These are phyloP conservation scores for Micronycteris hirsuta DNA, from an alignment of 2,113 vertebrate genomes.

Conservation along the genomic window DNA sequence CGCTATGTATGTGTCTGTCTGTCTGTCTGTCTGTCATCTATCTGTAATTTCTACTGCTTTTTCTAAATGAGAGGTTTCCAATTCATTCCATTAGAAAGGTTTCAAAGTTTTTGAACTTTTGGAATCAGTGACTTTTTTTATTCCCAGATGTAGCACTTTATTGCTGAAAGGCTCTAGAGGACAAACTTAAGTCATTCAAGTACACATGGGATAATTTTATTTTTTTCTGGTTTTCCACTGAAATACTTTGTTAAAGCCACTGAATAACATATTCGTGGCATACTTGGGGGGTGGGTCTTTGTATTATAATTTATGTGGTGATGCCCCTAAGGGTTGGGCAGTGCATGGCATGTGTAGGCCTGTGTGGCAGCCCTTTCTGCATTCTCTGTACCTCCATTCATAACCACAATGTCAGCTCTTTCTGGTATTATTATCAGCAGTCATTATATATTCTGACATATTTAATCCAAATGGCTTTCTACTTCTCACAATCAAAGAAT, in stretches of 20 bases:
- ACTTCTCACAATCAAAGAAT: not conserved
- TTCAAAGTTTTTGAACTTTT: not conserved
- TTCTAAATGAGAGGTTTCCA: not conserved
- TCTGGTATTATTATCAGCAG: not conserved
- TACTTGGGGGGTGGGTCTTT: not conserved
- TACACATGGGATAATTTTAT: not conserved
- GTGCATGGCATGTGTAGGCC: not conserved
- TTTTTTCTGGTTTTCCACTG: not conserved
- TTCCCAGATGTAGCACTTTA: not conserved
- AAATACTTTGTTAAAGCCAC: not conserved
- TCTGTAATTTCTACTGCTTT: not conserved
- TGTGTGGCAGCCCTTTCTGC: not conserved
- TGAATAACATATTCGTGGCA: not conserved
- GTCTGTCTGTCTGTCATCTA: not conserved
- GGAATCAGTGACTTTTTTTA: not conserved
- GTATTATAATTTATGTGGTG: not conserved
- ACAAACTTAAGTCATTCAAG: not conserved
- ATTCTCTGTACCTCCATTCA: not conserved
- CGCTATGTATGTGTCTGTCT: not conserved
- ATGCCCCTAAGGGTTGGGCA: not conserved
- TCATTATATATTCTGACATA: not conserved
- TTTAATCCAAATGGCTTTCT: slow-evolving; percentile 33
- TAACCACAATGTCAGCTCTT: not conserved
- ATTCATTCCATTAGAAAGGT: not conserved
- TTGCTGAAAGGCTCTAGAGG: not conserved